Evolutionary conservation across 2,797 vertebrate genomes (phyloP), one percentile per base, ranked within the genome.

Genomic region (Chrosomus eos): DNA sequence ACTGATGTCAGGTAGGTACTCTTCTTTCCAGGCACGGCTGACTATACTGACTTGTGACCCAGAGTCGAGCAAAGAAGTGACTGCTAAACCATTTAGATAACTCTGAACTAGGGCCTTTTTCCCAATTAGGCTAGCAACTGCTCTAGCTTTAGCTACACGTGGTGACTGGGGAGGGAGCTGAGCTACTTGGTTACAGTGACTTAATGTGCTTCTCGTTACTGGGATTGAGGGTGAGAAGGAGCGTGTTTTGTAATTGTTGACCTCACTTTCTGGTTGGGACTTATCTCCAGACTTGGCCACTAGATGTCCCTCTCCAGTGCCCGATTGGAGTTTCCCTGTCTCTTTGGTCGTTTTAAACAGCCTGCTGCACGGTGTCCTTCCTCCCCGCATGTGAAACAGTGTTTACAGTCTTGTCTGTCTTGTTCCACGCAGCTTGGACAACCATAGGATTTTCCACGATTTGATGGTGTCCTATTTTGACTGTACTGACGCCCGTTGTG

Each of bases 241-340:
- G 23, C 1, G 21, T 13, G 4, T 16, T 28, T 28, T 26, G n/a
- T 45, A 6, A 26, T 26, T 43, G 13, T 1, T 16, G n/a, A 18
- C 26, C n/a, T 73, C n/a, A 48, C n/a, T 18, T 31, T 58, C 85
- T 71, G 80, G 53, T 58, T 78, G 73, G 70, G 60, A 64, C 66
- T 60, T 23, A 31, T 26, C 5, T 70, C 53, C 48, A 36, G 19
- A 36, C 64, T 16, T n/a, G 62, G 48, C 4, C 71, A 45, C 71
- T 73, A 48, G 71, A 60, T 26, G 58, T 60, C 58, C 58, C n/a
- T 60, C 55, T 60, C 55, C 23, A 60, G 55, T 26, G 66, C 31
- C 7, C 28, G 74, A 7, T 18, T 28, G 26, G 7, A 31, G 74
- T 72, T 86, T 82, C 66, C 85, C 51, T 33, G 53, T 10, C 4